These are phyloP conservation scores for Biston betularia DNA, from an alignment of 2,888 invertebrate species.

Conservation along the genomic window DNA sequence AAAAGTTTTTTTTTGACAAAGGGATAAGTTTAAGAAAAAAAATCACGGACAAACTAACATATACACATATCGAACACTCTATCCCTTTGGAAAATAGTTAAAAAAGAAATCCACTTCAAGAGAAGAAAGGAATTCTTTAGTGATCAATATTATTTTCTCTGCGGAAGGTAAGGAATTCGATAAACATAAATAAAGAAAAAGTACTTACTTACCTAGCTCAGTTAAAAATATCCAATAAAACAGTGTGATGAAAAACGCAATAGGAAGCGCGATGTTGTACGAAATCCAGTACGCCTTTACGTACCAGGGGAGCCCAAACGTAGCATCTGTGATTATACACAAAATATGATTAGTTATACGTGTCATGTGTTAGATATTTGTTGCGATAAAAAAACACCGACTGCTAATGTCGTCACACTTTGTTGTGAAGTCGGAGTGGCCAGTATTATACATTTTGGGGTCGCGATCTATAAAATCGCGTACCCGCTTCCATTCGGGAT, in stretches of 20 bases:
- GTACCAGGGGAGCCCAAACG: slow-evolving; percentile 68
- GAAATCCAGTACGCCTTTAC: slow-evolving; percentile 71
- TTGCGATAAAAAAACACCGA: too few species aligned
- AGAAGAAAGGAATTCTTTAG: too few species aligned
- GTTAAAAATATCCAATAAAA: slow-evolving; percentile 75
- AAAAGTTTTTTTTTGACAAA: too few species aligned
- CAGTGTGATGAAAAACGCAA: slow-evolving; percentile 74
- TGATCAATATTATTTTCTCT: too few species aligned
- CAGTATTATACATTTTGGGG: too few species aligned
- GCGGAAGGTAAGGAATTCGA: not conserved
- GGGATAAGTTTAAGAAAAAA: not conserved
- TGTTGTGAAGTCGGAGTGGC: too few species aligned
- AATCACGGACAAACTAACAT: not conserved
- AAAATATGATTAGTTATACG: not conserved
- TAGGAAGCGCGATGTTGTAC: slow-evolving; percentile 65
- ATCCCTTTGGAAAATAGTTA: too few species aligned
- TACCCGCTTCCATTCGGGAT: too few species aligned
- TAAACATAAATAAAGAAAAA: not conserved
- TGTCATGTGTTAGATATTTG: not conserved
- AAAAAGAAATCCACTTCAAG: too few species aligned
- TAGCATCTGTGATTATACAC: slow-evolving; percentile 61
- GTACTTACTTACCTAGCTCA: slow-evolving; percentile 52
- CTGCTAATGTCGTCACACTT: too few species aligned
- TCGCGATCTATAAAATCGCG: too few species aligned
- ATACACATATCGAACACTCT: too few species aligned